phyloP scores from a whole-genome alignment of 2,888 invertebrate genomes.

The Erpobdella octoculata region DNA sequence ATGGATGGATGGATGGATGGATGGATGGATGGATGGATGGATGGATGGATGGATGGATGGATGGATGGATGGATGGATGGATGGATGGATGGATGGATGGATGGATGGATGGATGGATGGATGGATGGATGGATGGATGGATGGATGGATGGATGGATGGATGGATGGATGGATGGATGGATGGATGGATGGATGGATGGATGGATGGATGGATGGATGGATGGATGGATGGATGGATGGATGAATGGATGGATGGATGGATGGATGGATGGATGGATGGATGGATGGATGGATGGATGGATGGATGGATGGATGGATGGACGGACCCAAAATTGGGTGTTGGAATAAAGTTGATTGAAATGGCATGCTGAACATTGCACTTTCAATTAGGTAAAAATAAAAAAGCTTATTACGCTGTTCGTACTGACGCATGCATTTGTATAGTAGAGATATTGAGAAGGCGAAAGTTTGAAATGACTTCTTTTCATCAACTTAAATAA shows the following conservation, averaged over 20 bases:
- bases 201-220: conserved; percentile 15
- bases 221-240: conserved; percentile 17
- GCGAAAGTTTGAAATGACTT: no score
- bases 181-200: conserved; percentile 15
- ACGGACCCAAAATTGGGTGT: no score
- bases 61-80: conserved; percentile 8
- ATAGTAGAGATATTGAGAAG: no score
- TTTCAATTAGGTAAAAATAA: no score
- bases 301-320: not conserved
- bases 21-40: conserved; percentile 11
- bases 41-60: conserved; percentile 13
- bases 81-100: conserved; percentile 10
- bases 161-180: conserved; percentile 11
- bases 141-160: conserved; percentile 13
- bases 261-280: conserved; percentile 14
- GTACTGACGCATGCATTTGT: no score
- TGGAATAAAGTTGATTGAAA: no score
- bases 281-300: conserved; percentile 15
- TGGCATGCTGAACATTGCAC: no score
- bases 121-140: conserved; percentile 10
- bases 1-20: conserved; percentile 10
- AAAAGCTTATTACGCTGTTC: no score
- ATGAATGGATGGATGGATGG: no score
- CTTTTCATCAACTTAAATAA: no score
- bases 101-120: conserved; percentile 15